Conservation (phyloP, 2,797 vertebrate genomes). For the Phataginus tetradactyla region DNA sequence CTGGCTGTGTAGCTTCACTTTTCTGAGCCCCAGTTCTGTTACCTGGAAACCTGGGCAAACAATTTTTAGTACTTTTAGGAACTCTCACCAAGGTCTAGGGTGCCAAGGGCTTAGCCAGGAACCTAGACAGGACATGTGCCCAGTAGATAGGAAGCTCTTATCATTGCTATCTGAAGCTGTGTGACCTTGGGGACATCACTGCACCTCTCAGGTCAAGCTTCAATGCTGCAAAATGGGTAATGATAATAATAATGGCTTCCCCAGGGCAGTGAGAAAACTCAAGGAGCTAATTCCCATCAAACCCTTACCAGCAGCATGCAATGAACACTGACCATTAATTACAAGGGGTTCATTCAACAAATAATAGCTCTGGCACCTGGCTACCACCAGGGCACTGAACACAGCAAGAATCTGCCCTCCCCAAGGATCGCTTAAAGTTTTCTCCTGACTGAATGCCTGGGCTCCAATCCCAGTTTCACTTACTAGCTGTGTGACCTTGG, state of each 20-base stretch:
- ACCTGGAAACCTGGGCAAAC: background rate
- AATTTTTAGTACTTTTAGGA: background rate
- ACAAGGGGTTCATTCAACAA: background rate
- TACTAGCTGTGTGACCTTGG: conserved; percentile 21
- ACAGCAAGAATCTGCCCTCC: background rate
- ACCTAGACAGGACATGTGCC: background rate
- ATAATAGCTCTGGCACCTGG: background rate
- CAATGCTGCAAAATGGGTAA: background rate
- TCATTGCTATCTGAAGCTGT: background rate
- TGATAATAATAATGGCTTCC: background rate
- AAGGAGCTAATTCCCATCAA: background rate
- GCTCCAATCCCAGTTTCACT: background rate
- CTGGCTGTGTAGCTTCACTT: background rate
- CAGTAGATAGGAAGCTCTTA: background rate
- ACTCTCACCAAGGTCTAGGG: background rate
- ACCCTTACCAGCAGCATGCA: background rate
- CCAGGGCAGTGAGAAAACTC: background rate
- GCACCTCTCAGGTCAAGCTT: background rate
- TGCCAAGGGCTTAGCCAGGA: background rate
- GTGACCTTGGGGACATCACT: background rate
- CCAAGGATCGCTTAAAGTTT: background rate
- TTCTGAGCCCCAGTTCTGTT: background rate
- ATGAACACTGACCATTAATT: background rate
- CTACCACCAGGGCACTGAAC: background rate
- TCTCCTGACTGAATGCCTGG: background rate